Evolutionary conservation across 23 tunicate genomes (phyloP).

Genomic region (Trididemnum clinides): DNA sequence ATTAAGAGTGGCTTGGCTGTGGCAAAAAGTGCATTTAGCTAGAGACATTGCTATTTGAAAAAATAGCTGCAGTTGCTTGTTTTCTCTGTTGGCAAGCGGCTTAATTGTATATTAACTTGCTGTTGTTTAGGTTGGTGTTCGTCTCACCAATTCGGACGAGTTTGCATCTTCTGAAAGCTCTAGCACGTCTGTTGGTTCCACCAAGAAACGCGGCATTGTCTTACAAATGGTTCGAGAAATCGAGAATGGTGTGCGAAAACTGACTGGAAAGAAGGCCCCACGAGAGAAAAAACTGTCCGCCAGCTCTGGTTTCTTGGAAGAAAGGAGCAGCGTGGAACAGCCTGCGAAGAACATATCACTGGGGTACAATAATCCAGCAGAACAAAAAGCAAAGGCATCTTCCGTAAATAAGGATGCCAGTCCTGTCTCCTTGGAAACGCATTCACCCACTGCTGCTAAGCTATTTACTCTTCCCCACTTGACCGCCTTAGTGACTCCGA

Average conservation of each 20-base stretch:
- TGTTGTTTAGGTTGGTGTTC: slow-evolving; percentile 36
- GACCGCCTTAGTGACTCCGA: background rate
- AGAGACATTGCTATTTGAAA: too few relatives aligned
- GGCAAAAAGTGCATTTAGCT: too few relatives aligned
- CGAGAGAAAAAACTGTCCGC: background rate
- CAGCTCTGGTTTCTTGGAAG: background rate
- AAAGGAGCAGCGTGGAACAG: background rate
- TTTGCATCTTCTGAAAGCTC: background rate
- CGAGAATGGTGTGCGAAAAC: slow-evolving; percentile 61
- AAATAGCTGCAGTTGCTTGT: too few relatives aligned
- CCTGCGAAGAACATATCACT: background rate
- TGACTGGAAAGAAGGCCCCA: background rate
- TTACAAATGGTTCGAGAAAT: slow-evolving; percentile 66
- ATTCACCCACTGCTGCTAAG: background rate
- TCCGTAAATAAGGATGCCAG: background rate
- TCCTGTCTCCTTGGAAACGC: background rate
- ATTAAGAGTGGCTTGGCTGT: too few relatives aligned
- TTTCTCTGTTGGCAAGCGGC: too few relatives aligned
- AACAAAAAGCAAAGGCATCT: background rate
- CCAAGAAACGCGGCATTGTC: slow-evolving; percentile 44
- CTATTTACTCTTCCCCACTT: too few relatives aligned
- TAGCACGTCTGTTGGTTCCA: background rate
- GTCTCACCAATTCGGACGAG: slow-evolving; percentile 5
- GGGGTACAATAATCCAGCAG: background rate
- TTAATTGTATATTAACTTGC: too few relatives aligned